Evolutionary conservation across 2,113 vertebrate species (phyloP), one percentile per base, ranked within the genome.

Genomic region (Genyomyrus donnyi): DNA sequence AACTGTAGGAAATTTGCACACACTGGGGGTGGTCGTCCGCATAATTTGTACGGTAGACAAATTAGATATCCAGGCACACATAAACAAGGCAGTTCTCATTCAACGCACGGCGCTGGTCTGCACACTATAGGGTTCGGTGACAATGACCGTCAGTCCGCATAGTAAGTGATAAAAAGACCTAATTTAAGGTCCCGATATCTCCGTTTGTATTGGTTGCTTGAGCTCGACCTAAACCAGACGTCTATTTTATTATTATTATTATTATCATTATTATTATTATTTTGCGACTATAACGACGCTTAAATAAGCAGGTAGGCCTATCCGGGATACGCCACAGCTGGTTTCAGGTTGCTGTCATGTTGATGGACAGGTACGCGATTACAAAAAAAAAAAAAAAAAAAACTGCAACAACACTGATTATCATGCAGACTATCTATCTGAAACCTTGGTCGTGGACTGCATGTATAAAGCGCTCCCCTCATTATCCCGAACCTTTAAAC

Each of bases 311-410:
- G 52, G 31, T 52, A 42, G 39, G 39, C 39, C 39, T 42, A 27
- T 90, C 46, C 77, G 52, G 80, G 74, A 77, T 56, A 52, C 70
- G 45, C 58, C 56, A 24, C 58, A 45, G 87, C 88, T 88, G 85
- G 42, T 52, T 89, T 35, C 89, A 87, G 58, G 77, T 84, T 39
- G 89, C 89, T 50, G 90, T 93, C 91, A 91, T 48, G 6, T 10
- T 92, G 91, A 93, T 46, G 10, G 93, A 93, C 93, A 90, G 92
- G 87, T 91, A 90, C 90, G 88, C 70, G 53, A 90, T 50, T 88
- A 45, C 17, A 17, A 70, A 88, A 46, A 46, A 46, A 46, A 46
- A 13, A 50, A 49, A 49, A 39, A 84, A 88, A 85, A 35, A 56
- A 58, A 52, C 90, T 83, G 85, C 88, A 77, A 49, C 24, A 74